Conservation (phyloP, 1,140 invertebrate species). For the Pseudomyrmex flavicornis region DNA sequence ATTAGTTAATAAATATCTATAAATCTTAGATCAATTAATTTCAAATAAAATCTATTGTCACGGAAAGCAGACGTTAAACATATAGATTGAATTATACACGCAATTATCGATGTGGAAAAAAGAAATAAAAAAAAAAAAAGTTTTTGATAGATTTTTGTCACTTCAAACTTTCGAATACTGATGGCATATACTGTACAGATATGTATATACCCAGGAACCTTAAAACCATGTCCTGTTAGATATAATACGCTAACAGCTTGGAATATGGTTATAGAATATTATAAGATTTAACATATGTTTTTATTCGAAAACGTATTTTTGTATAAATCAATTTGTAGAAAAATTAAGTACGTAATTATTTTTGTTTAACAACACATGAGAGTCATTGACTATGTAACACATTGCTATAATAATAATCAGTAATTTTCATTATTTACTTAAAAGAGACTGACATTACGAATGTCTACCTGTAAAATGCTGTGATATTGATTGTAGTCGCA, state of each 20-base stretch:
- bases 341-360: conserved; percentile 4
- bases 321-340: conserved; percentile 66
- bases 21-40: too few species aligned
- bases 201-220: too few species aligned
- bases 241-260: conserved; percentile 75
- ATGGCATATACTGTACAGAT: too few species aligned
- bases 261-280: conserved; percentile 72
- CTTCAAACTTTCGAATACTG: too few species aligned
- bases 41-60: too few species aligned
- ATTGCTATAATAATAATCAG: conserved; percentile 31
- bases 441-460: conserved; percentile 79
- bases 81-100: too few species aligned
- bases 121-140: too few species aligned
- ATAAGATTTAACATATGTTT: conserved; percentile 75
- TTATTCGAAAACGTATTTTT: conserved; percentile 68
- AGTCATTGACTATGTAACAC: neutral
- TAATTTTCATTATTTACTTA: conserved; percentile 53
- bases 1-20: too few species aligned
- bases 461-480: conserved; percentile 83
- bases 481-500: conserved; percentile 82
- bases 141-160: too few species aligned
- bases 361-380: conserved; percentile 10
- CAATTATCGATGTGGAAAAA: too few species aligned
- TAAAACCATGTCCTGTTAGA: conserved; percentile 79
- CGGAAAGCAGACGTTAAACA: too few species aligned